Percentiles rank a stretch among this genome's conserved stretches.
Conservation (phyloP, 2,797 vertebrate genomes). For the Anas capensis region DNA sequence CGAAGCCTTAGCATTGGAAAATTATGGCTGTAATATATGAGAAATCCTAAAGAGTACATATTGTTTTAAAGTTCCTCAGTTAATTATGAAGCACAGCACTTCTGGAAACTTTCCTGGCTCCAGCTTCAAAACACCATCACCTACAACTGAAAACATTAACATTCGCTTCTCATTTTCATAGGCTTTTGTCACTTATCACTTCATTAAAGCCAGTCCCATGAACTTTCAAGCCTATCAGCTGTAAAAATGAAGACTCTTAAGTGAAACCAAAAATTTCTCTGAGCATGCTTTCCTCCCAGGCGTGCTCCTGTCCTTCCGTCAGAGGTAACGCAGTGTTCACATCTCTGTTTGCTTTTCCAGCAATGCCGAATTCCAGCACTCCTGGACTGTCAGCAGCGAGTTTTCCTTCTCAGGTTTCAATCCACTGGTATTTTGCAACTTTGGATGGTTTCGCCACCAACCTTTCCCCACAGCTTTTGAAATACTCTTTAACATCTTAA, state of each 20-base stretch:
- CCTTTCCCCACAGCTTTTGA: neutral
- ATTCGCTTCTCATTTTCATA: neutral
- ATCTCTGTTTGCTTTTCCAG: neutral
- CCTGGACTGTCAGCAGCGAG: neutral
- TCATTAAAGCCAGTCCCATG: neutral
- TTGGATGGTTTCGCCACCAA: neutral
- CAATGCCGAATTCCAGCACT: neutral
- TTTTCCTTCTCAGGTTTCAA: neutral
- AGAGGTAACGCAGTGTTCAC: fast-evolving
- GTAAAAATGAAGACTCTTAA: neutral
- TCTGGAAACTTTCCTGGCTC: neutral
- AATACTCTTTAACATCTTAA: neutral
- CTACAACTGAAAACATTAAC: neutral
- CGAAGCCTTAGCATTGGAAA: neutral
- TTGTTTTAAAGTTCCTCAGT: neutral
- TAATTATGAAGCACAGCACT: neutral
- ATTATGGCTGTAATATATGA: neutral
- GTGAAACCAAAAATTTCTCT: neutral
- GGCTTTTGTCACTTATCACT: neutral
- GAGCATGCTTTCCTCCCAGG: neutral
- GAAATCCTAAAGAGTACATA: neutral
- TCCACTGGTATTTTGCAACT: neutral
- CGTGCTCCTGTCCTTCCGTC: neutral
- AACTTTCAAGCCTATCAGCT: neutral
- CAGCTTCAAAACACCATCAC: neutral